Evolutionary conservation across 92 coral and sea anemone genomes (phyloP), one percentile per base, ranked within the genome.

Genomic region (Zoanthus solanderi): DNA sequence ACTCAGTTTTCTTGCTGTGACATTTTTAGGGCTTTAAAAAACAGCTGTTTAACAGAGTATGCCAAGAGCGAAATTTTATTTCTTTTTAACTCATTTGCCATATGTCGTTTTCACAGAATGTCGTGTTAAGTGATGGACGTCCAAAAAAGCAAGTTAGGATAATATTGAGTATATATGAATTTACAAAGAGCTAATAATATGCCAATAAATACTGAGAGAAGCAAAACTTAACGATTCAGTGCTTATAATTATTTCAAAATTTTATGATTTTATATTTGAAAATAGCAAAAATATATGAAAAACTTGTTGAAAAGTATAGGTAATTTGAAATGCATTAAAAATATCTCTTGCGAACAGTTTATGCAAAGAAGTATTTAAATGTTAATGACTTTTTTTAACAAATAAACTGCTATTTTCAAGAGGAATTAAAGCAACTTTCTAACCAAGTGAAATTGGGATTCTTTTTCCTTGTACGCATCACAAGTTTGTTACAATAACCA

Each of bases 131-230:
- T 63, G 69, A 58, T 63, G 30, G 69, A n/a, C 69, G 10, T 63
- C n/a, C 69, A 28, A 63, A 63, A 63, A 63, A 63, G 31, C 69
- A 63, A 63, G 8, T 63, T 63, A 63, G 69, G 69, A 17, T 63
- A 37, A 37, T 37, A 37, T 37, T 37, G 4, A 37, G 4, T 3
- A 7, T 50, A 50, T 50, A 50, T 50, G 56, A 7, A 50, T 11
- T 0, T 50, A 7, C 2, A 50, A 11, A 50, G 56, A 50, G 56
- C 12, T 3, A 7, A 47, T 47, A 47, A 4, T 8, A 4, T 47
- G 4, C 52, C 52, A 47, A 11, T 7, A 7, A 50, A 50, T 11
- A 50, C 9, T 7, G 56, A 4, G 12, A 50, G 11, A 50, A 50
- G 9, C 56, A 50, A 11, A 50, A 50, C 56, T 7, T 11, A 50